A percentile compares a stretch with the other conserved stretches of the same genome.
Conservation (phyloP, 1,140 invertebrate species). For the Lepidostoma basale region DNA sequence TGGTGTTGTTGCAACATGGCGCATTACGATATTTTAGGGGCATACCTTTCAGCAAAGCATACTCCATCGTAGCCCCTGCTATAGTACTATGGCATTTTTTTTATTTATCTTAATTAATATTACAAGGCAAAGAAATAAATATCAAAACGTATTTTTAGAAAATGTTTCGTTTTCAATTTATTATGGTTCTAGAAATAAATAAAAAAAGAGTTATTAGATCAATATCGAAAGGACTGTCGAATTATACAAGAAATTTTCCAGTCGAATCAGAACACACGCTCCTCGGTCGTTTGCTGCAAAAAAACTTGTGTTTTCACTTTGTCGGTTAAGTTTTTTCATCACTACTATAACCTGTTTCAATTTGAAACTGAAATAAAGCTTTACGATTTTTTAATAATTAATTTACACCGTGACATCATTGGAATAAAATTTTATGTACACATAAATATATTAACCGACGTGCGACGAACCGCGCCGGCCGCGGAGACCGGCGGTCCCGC, state of each 20-base stretch:
- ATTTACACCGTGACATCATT: slow-evolving; percentile 17
- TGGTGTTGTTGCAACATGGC: too few species aligned
- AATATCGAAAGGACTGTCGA: neutral
- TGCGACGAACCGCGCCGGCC: neutral
- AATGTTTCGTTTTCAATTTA: slow-evolving; percentile 18
- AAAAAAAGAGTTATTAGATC: slow-evolving; percentile 14
- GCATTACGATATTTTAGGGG: too few species aligned
- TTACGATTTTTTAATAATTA: neutral
- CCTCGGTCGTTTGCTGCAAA: neutral
- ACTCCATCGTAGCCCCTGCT: too few species aligned
- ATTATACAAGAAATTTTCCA: slow-evolving; percentile 10
- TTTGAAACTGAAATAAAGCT: slow-evolving; percentile 1
- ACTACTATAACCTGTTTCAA: slow-evolving; percentile 17
- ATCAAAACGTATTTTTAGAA: neutral
- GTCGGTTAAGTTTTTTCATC: neutral
- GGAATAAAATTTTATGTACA: slow-evolving; percentile 15
- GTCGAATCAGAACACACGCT: neutral
- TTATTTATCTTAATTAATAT: too few species aligned
- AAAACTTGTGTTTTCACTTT: neutral
- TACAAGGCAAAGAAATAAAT: neutral
- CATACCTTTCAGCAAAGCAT: too few species aligned
- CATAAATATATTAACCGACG: slow-evolving; percentile 15
- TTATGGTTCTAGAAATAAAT: slow-evolving; percentile 28
- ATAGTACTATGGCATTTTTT: too few species aligned
- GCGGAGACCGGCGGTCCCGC: neutral